A percentile compares a stretch with the other conserved stretches of the same genome.
Conservation (phyloP, 2,113 vertebrate species). For the Syrmaticus mikado region DNA sequence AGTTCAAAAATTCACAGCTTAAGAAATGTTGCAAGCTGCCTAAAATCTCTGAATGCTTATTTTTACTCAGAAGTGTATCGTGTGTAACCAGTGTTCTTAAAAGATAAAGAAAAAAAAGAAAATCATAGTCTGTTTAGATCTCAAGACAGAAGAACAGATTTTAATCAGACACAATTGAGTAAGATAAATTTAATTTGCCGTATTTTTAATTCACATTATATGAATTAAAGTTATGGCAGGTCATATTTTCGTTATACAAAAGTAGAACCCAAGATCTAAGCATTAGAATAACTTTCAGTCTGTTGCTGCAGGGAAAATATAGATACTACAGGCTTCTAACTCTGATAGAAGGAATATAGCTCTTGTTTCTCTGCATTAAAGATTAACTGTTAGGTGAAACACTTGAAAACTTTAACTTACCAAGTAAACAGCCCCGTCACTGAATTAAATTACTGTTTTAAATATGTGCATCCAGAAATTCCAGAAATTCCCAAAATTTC, state of each 20-base stretch:
- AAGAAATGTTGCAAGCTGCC: neutral
- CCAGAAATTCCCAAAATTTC: neutral
- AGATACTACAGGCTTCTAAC: neutral
- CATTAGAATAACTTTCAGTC: neutral
- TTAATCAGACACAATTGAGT: neutral
- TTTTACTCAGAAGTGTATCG: neutral
- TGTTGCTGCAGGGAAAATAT: neutral
- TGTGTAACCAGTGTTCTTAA: neutral
- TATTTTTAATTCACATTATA: neutral
- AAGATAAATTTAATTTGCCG: neutral
- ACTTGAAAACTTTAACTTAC: neutral
- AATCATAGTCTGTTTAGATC: neutral
- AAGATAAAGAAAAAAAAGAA: neutral
- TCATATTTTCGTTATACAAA: neutral
- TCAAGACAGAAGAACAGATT: neutral
- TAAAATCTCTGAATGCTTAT: neutral
- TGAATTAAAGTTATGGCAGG: neutral
- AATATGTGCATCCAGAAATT: neutral
- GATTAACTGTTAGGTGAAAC: neutral
- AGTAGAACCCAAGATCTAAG: neutral
- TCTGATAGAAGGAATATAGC: neutral
- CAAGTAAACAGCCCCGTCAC: neutral
- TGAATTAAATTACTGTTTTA: neutral
- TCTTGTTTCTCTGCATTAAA: neutral
- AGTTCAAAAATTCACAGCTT: neutral